These are phyloP conservation scores for Corythaixoides concolor DNA, from an alignment of 2,113 vertebrate species.

Conservation along the genomic window DNA sequence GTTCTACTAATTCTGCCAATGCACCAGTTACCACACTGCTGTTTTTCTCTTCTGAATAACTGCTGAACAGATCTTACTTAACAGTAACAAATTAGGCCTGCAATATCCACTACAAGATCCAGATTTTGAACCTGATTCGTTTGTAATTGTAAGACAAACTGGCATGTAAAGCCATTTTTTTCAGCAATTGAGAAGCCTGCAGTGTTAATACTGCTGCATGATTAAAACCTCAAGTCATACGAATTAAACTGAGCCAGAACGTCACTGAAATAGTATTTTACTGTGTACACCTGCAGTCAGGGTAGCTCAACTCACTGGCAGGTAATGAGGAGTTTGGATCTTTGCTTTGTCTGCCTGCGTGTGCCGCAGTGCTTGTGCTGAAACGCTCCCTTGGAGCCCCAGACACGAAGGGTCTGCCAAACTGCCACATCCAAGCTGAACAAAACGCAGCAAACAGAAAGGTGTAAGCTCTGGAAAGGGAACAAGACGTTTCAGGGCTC, in stretches of 20 bases:
- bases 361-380: not conserved
- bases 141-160: not conserved
- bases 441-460: not conserved
- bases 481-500: not conserved
- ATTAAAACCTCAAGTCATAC: not conserved
- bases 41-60: not conserved
- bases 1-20: constrained; percentile 1
- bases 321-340: not conserved
- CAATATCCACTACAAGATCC: not conserved
- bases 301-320: not conserved
- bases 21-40: not conserved
- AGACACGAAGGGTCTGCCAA: fast-evolving
- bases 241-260: not conserved
- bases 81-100: not conserved
- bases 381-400: not conserved
- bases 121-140: not conserved
- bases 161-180: not conserved
- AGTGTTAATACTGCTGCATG: not conserved
- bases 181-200: not conserved
- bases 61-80: not conserved
- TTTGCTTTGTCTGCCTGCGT: not conserved
- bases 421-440: not conserved
- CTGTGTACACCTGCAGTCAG: not conserved
- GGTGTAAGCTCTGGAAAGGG: not conserved
- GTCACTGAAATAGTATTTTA: not conserved